These are phyloP conservation scores for Cyanoramphus novaezelandiae DNA, from an alignment of 2,113 vertebrate species.

Conservation along the genomic window DNA sequence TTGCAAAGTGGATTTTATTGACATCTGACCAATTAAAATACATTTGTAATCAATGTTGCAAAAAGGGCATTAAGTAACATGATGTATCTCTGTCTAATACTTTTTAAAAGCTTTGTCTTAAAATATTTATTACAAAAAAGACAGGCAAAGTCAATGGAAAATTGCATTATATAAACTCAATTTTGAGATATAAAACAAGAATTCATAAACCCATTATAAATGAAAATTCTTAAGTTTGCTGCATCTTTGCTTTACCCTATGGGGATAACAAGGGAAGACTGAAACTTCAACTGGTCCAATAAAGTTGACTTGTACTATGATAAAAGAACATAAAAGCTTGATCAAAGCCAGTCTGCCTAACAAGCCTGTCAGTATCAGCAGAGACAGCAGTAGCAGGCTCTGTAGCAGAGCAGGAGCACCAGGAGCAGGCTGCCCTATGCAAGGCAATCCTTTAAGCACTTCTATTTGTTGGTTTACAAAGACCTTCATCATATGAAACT, in stretches of 20 bases:
- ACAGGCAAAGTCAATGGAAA: background rate
- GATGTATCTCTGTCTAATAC: background rate
- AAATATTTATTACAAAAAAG: background rate
- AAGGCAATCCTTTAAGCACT: background rate
- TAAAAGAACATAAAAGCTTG: conserved; percentile 39
- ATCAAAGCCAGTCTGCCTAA: conserved; percentile 48
- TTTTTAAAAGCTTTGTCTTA: background rate
- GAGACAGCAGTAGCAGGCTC: background rate
- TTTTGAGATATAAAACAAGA: background rate
- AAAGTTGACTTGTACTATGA: background rate
- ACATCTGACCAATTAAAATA: background rate
- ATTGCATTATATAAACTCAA: background rate
- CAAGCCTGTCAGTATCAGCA: background rate
- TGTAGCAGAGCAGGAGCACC: background rate
- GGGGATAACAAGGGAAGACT: conserved; percentile 26
- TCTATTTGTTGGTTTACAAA: background rate
- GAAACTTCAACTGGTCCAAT: conserved; percentile 42
- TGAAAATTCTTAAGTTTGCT: background rate
- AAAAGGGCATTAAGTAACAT: background rate
- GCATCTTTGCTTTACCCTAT: background rate
- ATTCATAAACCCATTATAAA: background rate
- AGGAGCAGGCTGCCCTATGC: background rate
- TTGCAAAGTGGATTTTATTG: background rate
- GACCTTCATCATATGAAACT: background rate
- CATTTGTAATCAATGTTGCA: background rate